These are phyloP conservation scores for Nipponia nippon DNA, from an alignment of 2,113 vertebrate species.

Conservation along the genomic window DNA sequence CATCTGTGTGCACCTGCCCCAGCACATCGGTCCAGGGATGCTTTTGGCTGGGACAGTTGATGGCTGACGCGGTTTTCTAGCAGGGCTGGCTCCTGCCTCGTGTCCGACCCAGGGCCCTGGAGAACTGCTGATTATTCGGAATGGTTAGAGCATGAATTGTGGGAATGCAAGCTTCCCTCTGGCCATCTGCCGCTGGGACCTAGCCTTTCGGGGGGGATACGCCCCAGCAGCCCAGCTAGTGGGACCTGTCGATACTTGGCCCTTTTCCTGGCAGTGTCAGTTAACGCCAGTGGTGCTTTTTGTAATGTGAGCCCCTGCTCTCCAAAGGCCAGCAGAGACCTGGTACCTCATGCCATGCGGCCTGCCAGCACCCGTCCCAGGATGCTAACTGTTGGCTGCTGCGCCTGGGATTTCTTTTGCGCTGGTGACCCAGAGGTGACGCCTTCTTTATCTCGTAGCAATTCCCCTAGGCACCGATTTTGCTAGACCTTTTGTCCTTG, in stretches of 20 bases:
- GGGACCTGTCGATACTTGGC: neutral
- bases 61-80: neutral
- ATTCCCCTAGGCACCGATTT: neutral
- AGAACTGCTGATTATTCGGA: neutral
- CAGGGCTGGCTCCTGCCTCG: neutral
- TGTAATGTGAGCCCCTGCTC: neutral
- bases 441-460: neutral
- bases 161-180: neutral
- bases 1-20: neutral
- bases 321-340: neutral
- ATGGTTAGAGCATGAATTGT: neutral
- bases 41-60: neutral
- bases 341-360: neutral
- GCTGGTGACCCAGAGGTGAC: neutral
- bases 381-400: neutral
- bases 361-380: neutral
- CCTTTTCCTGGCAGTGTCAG: neutral
- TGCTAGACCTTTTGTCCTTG: neutral
- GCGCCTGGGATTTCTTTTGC: neutral
- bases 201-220: neutral
- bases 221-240: neutral
- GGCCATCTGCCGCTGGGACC: conserved; percentile 28
- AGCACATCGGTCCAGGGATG: neutral
- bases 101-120: neutral
- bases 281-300: neutral